Conservation (phyloP, 2,888 invertebrate species). For the Caenorhabditis sulstoni region DNA sequence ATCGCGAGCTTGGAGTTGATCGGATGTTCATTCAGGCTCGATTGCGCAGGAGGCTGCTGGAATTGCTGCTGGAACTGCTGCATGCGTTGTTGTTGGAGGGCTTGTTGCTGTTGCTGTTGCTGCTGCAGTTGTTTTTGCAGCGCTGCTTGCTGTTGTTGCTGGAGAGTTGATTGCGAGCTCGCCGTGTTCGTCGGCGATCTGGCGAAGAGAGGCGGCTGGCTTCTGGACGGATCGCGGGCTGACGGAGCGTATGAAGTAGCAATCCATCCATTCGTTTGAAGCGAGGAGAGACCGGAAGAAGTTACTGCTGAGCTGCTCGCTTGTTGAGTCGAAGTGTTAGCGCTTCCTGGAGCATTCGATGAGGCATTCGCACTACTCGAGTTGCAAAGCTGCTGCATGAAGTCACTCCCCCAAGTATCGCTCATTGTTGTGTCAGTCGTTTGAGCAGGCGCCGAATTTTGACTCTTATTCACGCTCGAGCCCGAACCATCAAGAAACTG, state of each 20-base stretch:
- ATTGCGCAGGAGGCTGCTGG: slow-evolving; percentile 28
- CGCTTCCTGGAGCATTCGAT: neutral
- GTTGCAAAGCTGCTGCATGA: slow-evolving; percentile 16
- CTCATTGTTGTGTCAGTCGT: neutral
- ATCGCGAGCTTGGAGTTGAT: slow-evolving; percentile 6
- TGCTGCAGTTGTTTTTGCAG: slow-evolving; percentile 21
- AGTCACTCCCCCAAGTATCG: slow-evolving; percentile 19
- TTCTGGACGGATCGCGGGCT: slow-evolving; percentile 18
- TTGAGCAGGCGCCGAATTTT: no score
- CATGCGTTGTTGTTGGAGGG: slow-evolving; percentile 32
- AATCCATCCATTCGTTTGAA: slow-evolving; percentile 36
- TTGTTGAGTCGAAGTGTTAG: neutral
- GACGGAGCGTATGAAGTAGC: slow-evolving; percentile 19
- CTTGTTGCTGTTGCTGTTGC: slow-evolving; percentile 49
- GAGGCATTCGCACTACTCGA: neutral
- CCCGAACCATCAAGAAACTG: slow-evolving; percentile 18
- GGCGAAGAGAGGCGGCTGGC: slow-evolving; percentile 41
- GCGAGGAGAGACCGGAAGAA: slow-evolving; percentile 8
- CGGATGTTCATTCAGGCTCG: slow-evolving; percentile 14
- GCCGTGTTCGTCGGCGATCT: slow-evolving; percentile 27
- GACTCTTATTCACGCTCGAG: no score
- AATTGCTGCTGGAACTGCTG: slow-evolving; percentile 33
- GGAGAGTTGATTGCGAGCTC: neutral
- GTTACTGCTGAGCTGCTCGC: neutral
- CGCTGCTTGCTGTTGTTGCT: slow-evolving; percentile 39